These are phyloP conservation scores for Poecilia latipinna DNA, from an alignment of 2,113 vertebrate species.

Conservation along the genomic window DNA sequence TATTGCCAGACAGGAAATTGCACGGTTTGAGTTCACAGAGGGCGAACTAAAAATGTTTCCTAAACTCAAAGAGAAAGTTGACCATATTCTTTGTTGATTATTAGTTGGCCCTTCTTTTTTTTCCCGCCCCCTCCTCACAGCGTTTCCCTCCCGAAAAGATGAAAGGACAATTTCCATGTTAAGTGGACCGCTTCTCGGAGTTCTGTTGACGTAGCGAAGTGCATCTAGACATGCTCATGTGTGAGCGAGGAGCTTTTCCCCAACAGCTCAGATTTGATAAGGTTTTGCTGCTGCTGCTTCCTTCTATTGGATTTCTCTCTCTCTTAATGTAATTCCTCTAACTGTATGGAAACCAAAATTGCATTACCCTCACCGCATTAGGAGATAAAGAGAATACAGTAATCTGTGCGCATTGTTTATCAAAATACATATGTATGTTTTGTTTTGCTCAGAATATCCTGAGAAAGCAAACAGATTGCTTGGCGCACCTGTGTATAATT, in stretches of 20 bases:
- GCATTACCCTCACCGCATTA: conserved; percentile 54
- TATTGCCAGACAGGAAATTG: conserved; percentile 39
- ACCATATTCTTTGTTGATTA: conserved; percentile 61
- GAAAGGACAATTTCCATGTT: conserved; percentile 76
- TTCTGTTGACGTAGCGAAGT: conserved; percentile 42
- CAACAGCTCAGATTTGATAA: conserved; percentile 58
- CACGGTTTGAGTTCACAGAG: conserved; percentile 37
- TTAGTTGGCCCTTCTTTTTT: conserved; percentile 43
- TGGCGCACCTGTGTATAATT: conserved; percentile 54
- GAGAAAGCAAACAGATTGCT: conserved; percentile 53
- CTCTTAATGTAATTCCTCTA: conserved; percentile 47
- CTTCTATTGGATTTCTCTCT: conserved; percentile 49
- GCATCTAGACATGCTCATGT: conserved; percentile 32
- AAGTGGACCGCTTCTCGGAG: conserved; percentile 60
- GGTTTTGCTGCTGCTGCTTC: conserved; percentile 27
- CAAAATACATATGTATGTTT: conserved; percentile 63
- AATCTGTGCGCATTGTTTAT: conserved; percentile 52
- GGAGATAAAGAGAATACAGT: conserved; percentile 46
- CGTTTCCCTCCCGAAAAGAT: conserved; percentile 50
- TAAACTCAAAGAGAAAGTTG: conserved; percentile 21
- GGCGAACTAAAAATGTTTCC: conserved; percentile 13
- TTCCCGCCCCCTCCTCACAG: conserved; percentile 14
- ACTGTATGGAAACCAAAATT: conserved; percentile 29
- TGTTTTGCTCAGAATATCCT: conserved; percentile 33
- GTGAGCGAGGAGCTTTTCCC: conserved; percentile 50